phyloP scores from a whole-genome alignment of 2,113 vertebrate genomes.

The Anarrhichthys ocellatus region DNA sequence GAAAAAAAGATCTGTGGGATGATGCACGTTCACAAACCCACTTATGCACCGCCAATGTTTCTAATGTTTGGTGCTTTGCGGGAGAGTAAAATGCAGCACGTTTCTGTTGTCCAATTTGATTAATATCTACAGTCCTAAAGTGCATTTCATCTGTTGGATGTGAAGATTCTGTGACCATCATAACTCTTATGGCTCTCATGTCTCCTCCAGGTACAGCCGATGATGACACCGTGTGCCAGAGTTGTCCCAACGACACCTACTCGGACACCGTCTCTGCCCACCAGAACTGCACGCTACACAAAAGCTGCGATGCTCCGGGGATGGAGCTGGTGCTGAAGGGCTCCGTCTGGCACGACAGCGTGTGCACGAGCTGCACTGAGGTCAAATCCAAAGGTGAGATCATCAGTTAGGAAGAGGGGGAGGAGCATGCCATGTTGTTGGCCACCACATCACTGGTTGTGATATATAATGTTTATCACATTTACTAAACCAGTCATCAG shows the following conservation, averaged over 20 bases:
- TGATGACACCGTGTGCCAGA: slow-evolving; percentile 64
- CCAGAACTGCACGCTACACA: slow-evolving; percentile 58
- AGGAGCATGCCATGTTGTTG: too few relatives aligned
- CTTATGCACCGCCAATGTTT: not conserved
- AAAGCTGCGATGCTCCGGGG: slow-evolving; percentile 35
- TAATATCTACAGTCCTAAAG: not conserved
- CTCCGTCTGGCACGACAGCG: slow-evolving; percentile 64
- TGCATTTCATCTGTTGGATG: not conserved
- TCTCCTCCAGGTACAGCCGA: slow-evolving; percentile 65
- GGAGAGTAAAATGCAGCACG: not conserved
- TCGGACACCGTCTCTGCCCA: slow-evolving; percentile 21
- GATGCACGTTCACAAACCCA: not conserved
- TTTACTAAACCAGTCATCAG: too few relatives aligned
- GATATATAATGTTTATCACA: too few relatives aligned
- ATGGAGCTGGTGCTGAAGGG: slow-evolving; percentile 57
- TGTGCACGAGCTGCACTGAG: slow-evolving; percentile 57
- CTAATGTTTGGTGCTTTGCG: not conserved
- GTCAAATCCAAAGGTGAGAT: slow-evolving; percentile 2
- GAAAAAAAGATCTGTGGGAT: not conserved
- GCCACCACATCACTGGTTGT: too few relatives aligned
- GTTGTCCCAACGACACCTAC: slow-evolving; percentile 48
- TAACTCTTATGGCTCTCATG: not conserved
- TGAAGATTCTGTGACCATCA: not conserved
- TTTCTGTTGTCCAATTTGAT: not conserved
- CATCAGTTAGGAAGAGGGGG: too few relatives aligned